Conservation (phyloP, 1,140 invertebrate species). For the Drosophila gunungcola region DNA sequence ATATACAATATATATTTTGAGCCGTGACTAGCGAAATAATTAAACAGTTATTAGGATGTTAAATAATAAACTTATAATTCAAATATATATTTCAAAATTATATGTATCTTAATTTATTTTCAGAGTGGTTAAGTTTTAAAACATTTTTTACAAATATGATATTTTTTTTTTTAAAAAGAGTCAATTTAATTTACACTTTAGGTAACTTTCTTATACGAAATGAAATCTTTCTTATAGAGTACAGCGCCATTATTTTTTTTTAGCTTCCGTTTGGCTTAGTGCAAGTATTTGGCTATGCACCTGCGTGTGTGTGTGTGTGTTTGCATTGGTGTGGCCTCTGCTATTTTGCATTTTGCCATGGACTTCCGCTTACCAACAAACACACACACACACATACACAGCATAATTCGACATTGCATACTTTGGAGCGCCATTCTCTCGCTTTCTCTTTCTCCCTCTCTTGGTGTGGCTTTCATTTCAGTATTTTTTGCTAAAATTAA, state of each 20-base stretch:
- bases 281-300: constrained; percentile 31
- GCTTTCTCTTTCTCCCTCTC: neutral
- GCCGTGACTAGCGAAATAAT: no score
- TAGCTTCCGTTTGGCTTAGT: constrained; percentile 20
- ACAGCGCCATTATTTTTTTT: neutral
- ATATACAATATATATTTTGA: no score
- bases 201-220: neutral
- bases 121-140: neutral
- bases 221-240: neutral
- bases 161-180: neutral
- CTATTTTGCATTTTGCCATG: constrained; percentile 44
- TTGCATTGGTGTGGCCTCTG: constrained; percentile 24
- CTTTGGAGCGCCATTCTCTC: constrained; percentile 50
- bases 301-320: constrained; percentile 6
- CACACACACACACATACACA: constrained; percentile 23
- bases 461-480: constrained; percentile 11
- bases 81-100: no score
- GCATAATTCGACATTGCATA: constrained; percentile 77
- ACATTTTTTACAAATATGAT: no score
- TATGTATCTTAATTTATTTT: no score
- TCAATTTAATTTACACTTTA: no score
- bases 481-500: constrained; percentile 60
- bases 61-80: no score
- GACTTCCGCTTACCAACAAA: constrained; percentile 24
- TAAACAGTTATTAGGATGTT: no score